Conservation (phyloP, 2,113 vertebrate genomes). For the Toxostoma redivivum region DNA sequence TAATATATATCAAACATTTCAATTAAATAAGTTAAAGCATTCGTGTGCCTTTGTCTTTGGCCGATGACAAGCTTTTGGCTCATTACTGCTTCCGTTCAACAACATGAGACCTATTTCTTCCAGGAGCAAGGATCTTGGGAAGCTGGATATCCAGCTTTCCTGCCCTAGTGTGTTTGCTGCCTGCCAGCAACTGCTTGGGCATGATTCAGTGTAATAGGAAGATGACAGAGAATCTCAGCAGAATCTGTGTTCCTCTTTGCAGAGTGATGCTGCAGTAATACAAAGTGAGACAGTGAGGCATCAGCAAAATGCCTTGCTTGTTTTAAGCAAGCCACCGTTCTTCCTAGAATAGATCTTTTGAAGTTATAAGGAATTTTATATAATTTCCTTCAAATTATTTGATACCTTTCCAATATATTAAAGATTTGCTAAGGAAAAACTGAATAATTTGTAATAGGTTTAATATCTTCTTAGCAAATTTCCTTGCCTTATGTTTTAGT, state of each 20-base stretch:
- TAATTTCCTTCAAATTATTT: constrained; percentile 36
- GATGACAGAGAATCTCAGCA: background rate
- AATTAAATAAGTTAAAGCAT: background rate
- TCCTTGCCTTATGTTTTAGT: constrained; percentile 16
- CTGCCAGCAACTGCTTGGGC: background rate
- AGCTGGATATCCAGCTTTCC: background rate
- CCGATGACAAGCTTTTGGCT: background rate
- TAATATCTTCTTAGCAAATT: constrained; percentile 40
- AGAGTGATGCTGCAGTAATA: background rate
- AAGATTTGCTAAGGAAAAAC: background rate
- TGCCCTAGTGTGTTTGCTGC: background rate
- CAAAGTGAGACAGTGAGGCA: background rate
- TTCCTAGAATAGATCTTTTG: background rate
- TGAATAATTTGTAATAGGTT: constrained; percentile 29
- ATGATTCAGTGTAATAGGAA: background rate
- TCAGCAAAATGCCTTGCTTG: background rate
- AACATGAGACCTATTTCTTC: background rate
- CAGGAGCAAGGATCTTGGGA: background rate
- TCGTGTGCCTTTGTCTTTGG: background rate
- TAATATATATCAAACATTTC: constrained; percentile 16
- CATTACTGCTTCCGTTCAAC: background rate
- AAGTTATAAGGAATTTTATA: background rate
- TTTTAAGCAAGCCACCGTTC: background rate
- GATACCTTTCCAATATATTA: constrained; percentile 17
- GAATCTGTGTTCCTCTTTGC: background rate